phyloP scores from a whole-genome alignment of 1,140 invertebrate species.

The Monochamus saltuarius region DNA sequence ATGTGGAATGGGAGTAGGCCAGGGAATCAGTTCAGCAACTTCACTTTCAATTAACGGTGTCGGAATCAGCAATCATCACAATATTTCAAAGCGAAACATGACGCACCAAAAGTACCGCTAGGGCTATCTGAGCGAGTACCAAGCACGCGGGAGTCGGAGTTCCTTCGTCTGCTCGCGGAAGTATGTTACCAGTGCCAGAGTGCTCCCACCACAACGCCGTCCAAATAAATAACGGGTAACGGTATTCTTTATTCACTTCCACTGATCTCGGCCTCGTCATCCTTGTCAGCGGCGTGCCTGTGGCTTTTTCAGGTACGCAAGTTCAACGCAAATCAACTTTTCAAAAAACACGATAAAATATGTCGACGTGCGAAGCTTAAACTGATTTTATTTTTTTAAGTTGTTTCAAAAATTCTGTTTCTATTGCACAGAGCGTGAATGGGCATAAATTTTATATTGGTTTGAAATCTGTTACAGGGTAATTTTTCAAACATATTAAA shows the following conservation, averaged over 20 bases:
- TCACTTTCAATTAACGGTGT: constrained; percentile 36
- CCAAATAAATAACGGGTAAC: constrained; percentile 15
- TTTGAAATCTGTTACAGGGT: no score
- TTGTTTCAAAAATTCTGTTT: no score
- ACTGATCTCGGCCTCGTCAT: constrained; percentile 18
- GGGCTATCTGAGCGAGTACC: constrained; percentile 18
- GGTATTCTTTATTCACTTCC: constrained; percentile 28
- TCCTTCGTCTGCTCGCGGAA: constrained; percentile 30
- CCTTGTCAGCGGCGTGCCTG: constrained; percentile 12
- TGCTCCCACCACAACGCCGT: neutral
- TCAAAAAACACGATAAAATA: no score
- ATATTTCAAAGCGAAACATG: constrained; percentile 24
- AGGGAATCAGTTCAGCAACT: constrained; percentile 31
- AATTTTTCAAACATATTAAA: no score
- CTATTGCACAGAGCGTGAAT: no score
- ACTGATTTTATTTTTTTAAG: no score
- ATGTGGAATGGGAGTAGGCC: constrained; percentile 33
- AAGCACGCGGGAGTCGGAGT: constrained; percentile 21
- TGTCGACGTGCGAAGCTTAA: no score
- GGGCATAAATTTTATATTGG: no score
- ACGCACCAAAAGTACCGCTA: constrained; percentile 34
- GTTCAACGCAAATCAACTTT: no score
- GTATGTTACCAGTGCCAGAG: constrained; percentile 32
- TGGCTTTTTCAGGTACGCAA: no score
- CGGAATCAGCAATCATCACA: constrained; percentile 22